A percentile compares a stretch with the other conserved stretches of the same genome.
These are phyloP conservation scores for Ctenopoma multispine DNA, from an alignment of 2,797 vertebrate species.

Conservation along the genomic window DNA sequence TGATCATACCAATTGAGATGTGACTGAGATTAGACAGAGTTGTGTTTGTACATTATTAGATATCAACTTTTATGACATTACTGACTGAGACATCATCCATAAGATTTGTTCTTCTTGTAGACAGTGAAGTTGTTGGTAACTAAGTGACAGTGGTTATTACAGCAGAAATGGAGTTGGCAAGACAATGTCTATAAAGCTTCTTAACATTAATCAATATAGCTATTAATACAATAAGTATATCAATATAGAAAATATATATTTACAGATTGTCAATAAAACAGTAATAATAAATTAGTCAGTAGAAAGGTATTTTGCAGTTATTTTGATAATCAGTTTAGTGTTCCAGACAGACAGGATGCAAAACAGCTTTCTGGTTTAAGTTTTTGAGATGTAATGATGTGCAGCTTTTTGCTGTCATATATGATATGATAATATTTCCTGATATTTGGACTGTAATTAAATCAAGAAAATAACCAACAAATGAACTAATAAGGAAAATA, in stretches of 20 bases:
- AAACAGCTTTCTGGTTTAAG: not conserved
- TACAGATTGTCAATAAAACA: too few species aligned
- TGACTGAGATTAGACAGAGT: too few species aligned
- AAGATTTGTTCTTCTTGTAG: not conserved
- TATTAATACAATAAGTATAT: not conserved
- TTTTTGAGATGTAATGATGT: not conserved
- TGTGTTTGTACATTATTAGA: not conserved
- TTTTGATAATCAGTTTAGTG: not conserved
- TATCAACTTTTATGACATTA: not conserved
- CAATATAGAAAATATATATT: not conserved
- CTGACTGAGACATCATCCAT: not conserved
- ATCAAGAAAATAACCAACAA: not conserved
- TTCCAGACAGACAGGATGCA: not conserved
- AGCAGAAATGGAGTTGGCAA: not conserved
- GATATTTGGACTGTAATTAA: not conserved
- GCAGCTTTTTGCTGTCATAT: not conserved
- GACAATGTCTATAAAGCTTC: not conserved
- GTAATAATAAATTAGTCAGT: not conserved
- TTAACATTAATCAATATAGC: not conserved
- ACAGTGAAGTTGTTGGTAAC: too few species aligned
- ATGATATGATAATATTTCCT: not conserved
- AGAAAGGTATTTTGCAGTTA: too few species aligned
- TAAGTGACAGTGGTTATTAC: too few species aligned
- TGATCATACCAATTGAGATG: slow-evolving; percentile 1
- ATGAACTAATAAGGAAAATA: not conserved